Percentiles rank a stretch among this genome's conserved stretches.
Conservation (phyloP, 2,797 vertebrate genomes). For the Falco peregrinus region DNA sequence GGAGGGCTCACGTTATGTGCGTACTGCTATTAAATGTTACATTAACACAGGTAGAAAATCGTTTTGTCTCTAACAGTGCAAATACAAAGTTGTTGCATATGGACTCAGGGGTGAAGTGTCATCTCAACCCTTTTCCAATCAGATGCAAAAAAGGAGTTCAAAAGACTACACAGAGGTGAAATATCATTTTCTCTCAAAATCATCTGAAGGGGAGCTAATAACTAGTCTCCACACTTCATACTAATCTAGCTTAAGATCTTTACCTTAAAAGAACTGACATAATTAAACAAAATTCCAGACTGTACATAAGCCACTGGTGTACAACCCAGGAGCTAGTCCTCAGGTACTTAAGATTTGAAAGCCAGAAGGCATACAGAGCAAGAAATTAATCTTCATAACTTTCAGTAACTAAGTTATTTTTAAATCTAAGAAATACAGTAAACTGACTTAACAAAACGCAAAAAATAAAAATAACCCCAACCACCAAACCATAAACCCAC, state of each 20-base stretch:
- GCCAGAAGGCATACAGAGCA: not conserved
- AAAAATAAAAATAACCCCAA: too few relatives aligned
- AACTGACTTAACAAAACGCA: not conserved
- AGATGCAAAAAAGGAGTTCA: not conserved
- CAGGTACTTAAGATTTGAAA: not conserved
- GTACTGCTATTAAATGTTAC: not conserved
- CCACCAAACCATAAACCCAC: too few relatives aligned
- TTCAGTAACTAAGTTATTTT: not conserved
- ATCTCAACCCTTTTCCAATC: not conserved
- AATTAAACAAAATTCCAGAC: constrained; percentile 5
- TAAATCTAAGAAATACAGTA: not conserved
- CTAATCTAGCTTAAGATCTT: not conserved
- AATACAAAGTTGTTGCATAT: not conserved
- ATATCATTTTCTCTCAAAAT: not conserved
- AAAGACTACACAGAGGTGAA: not conserved
- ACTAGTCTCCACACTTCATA: not conserved
- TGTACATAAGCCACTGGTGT: not conserved
- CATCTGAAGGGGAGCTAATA: not conserved
- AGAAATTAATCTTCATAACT: not conserved
- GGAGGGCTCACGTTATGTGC: not conserved
- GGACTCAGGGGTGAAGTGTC: not conserved
- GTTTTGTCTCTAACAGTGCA: not conserved
- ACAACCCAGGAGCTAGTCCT: not conserved
- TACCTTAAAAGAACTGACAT: not conserved
- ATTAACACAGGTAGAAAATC: not conserved